These are phyloP conservation scores for Lepeophtheirus nordmannii DNA, from an alignment of 2,888 invertebrate species.

Conservation along the genomic window DNA sequence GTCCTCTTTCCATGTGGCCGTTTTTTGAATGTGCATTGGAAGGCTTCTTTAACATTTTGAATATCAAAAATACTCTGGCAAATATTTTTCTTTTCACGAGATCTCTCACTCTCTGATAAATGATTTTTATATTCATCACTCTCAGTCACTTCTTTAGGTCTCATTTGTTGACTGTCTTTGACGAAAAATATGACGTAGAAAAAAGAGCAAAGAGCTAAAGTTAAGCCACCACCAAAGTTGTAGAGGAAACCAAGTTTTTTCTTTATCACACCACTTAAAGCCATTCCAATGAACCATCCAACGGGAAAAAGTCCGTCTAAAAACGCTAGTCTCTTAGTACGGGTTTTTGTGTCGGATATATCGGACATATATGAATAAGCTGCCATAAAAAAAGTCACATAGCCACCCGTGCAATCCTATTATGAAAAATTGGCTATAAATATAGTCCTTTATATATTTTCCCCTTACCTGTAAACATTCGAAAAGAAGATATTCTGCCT, in stretches of 20 bases:
- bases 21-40: constrained; percentile 14
- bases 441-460: too few relatives aligned
- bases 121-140: neutral
- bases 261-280: constrained; percentile 15
- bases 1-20: neutral
- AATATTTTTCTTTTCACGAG: neutral
- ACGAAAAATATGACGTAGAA: constrained; percentile 8
- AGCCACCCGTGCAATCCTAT: constrained; percentile 23
- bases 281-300: constrained; percentile 20
- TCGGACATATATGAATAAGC: constrained; percentile 23
- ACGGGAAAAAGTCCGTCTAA: constrained; percentile 21
- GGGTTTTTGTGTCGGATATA: constrained; percentile 12
- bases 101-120: neutral
- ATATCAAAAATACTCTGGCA: constrained; percentile 11
- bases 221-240: constrained; percentile 9
- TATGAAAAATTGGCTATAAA: neutral
- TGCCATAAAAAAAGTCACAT: constrained; percentile 21
- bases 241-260: constrained; percentile 5
- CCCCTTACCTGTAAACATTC: constrained; percentile 21
- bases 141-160: constrained; percentile 18
- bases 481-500: constrained; percentile 23
- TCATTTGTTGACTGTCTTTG: constrained; percentile 7
- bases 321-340: constrained; percentile 21
- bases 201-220: neutral
- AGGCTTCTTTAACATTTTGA: constrained; percentile 16